A percentile compares a stretch with the other conserved stretches of the same genome.
These are phyloP conservation scores for Telenomus remus DNA, from an alignment of 1,140 invertebrate genomes.

Conservation along the genomic window DNA sequence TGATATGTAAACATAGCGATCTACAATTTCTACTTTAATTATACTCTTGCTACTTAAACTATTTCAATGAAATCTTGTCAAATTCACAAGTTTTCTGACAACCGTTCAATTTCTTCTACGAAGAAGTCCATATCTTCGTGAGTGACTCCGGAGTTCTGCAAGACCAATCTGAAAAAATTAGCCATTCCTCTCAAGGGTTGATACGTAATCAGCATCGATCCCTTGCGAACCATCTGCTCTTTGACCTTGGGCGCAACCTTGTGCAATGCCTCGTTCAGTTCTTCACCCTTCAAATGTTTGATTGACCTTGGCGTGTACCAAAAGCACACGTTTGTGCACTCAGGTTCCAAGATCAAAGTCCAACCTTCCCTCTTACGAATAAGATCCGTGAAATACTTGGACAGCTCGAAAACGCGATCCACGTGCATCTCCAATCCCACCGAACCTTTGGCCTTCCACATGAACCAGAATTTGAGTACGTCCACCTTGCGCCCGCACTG, in stretches of 20 bases:
- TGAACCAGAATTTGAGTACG: constrained; percentile 97
- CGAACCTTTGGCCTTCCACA: constrained; percentile 97
- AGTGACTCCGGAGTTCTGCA: constrained; percentile 90
- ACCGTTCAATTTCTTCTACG: constrained; percentile 88
- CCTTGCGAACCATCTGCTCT: constrained; percentile 94
- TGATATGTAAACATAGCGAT: too few relatives aligned
- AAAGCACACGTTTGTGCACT: constrained; percentile 96
- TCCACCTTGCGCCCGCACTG: constrained; percentile 95
- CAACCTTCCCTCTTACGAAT: constrained; percentile 84
- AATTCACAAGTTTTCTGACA: constrained; percentile 80
- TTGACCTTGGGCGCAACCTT: constrained; percentile 94
- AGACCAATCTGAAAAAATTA: constrained; percentile 95
- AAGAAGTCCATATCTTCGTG: constrained; percentile 90
- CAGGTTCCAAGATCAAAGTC: constrained; percentile 85
- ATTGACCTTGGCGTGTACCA: constrained; percentile 91
- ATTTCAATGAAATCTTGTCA: too few relatives aligned
- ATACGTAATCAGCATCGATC: constrained; percentile 96
- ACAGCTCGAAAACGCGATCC: constrained; percentile 85
- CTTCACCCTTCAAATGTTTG: constrained; percentile 77
- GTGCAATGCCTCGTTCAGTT: constrained; percentile 83
- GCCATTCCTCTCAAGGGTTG: constrained; percentile 87
- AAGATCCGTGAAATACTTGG: constrained; percentile 81
- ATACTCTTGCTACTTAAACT: neutral
- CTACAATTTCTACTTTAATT: neutral
- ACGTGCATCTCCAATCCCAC: constrained; percentile 87